These are phyloP conservation scores for Cyrtonyx montezumae DNA, from an alignment of 2,113 vertebrate species.

Conservation along the genomic window DNA sequence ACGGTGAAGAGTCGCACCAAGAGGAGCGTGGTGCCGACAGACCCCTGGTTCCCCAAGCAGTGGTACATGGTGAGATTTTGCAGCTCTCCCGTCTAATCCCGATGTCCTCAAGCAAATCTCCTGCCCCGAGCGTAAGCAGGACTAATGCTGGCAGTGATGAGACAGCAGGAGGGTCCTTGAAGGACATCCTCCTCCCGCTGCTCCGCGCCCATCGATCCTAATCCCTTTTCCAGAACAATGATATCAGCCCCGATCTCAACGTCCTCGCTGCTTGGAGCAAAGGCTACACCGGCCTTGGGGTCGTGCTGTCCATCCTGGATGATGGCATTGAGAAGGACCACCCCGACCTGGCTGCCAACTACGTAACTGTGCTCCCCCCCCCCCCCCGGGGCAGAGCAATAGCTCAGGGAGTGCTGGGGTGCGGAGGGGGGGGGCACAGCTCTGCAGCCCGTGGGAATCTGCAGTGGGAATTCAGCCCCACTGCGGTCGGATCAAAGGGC, in stretches of 20 bases:
- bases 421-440: neutral
- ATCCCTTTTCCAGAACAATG: constrained; percentile 80
- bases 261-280: constrained; percentile 90
- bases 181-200: neutral
- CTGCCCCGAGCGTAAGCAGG: rapidly evolving
- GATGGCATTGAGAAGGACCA: constrained; percentile 97
- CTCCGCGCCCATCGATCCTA: neutral
- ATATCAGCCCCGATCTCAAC: constrained; percentile 87
- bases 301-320: constrained; percentile 93
- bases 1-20: constrained; percentile 41
- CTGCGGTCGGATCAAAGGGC: neutral
- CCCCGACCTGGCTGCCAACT: constrained; percentile 90
- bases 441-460: rapidly evolving
- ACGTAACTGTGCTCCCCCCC: constrained; percentile 76
- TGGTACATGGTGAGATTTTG: constrained; percentile 81
- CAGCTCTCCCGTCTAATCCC: neutral
- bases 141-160: neutral
- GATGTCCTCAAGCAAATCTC: neutral
- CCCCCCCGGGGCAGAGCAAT: neutral
- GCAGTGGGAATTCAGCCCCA: neutral
- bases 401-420: neutral
- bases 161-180: neutral
- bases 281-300: constrained; percentile 89
- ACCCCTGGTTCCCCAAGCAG: constrained; percentile 81
- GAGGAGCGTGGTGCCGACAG: constrained; percentile 68